Base-by-base conservation (phyloP, 2,113 vertebrate genomes). In the Ochotona princeps region DNA sequence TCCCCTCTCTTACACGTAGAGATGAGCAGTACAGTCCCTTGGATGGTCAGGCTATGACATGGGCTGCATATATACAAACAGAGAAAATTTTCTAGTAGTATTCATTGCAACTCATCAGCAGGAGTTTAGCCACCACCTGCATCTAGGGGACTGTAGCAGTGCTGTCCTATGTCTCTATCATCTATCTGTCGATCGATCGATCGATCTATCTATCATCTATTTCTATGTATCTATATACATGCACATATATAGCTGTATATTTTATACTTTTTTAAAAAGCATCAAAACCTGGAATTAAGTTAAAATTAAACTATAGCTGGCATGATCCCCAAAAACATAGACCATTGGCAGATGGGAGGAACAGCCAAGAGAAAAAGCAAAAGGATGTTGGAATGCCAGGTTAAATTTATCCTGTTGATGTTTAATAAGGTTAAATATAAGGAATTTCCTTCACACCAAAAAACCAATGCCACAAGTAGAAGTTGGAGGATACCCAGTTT, bases 251-350 rank as follows among this genome's bases (percentile, higher is more conserved):
- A 44, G 38, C 38, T 44, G 38, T 44, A 44, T 44, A 44, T 44
- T 44, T 44, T 44, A 44, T 3, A 44, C 38, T 44, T 44, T 44
- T 44, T 44, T 44, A 44, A 44, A 30, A 60, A 73, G 7, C 4
- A 30, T 81, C 28, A 85, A 85, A 94, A n/a, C 49, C 61, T 82
- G 72, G 84, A 92, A 83, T 73, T 65, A 83, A 66, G 28, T 51
- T 79, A 47, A 67, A 60, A 28, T 72, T 38, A 80, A 87, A 69
- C 35, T 63, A 84, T 21, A 76, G 7, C 13, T 84, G 57, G 8
- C 26, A 65, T 86, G 57, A 47, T 17, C 28, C 30, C 83, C 67
- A 67, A 87, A 91, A 72, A 28, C 20, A 65, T 15, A 5, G 5
- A 51, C 83, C 44, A 32, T 0, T 75, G n/a, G 67, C 35, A 44